A percentile compares a stretch with the other conserved stretches of the same genome.
phyloP scores from a whole-genome alignment of 2,888 invertebrate genomes.

The Acleris emargana region DNA sequence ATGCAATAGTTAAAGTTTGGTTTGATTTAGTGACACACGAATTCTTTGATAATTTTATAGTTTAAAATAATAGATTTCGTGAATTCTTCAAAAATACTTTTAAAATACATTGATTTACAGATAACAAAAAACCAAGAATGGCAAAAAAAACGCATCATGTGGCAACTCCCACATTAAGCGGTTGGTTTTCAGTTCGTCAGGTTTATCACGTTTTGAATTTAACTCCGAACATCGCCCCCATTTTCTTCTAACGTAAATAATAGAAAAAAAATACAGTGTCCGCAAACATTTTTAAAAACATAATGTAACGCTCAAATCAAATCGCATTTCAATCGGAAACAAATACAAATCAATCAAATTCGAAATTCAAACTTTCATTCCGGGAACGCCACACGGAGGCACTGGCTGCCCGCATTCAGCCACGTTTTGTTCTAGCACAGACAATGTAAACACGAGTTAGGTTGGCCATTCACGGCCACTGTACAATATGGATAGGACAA shows the following conservation, averaged over 20 bases:
- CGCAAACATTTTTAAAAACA: neutral
- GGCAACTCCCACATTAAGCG: no score
- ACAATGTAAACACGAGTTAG: conserved; percentile 61
- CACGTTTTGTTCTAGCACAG: conserved; percentile 56
- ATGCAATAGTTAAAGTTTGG: conserved; percentile 39
- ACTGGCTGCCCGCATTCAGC: conserved; percentile 43
- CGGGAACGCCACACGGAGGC: conserved; percentile 50
- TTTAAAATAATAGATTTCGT: conserved; percentile 19
- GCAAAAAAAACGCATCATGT: no score
- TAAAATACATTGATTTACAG: no score
- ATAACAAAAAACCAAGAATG: no score
- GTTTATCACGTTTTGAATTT: no score
- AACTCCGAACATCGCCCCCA: no score
- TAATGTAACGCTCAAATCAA: conserved; percentile 1
- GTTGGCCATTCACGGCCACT: conserved; percentile 62
- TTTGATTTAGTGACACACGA: conserved; percentile 40
- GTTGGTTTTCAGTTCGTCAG: no score
- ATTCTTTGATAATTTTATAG: conserved; percentile 25
- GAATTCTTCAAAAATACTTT: conserved; percentile 18
- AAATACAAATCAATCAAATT: conserved; percentile 31
- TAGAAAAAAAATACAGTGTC: no score
- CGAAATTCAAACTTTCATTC: conserved; percentile 50
- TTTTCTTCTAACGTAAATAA: no score
- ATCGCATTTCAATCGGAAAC: conserved; percentile 6
- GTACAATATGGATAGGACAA: conserved; percentile 58